Evolutionary conservation across 2,888 invertebrate species (phyloP).

Genomic region (Anthrax anthrax): DNA sequence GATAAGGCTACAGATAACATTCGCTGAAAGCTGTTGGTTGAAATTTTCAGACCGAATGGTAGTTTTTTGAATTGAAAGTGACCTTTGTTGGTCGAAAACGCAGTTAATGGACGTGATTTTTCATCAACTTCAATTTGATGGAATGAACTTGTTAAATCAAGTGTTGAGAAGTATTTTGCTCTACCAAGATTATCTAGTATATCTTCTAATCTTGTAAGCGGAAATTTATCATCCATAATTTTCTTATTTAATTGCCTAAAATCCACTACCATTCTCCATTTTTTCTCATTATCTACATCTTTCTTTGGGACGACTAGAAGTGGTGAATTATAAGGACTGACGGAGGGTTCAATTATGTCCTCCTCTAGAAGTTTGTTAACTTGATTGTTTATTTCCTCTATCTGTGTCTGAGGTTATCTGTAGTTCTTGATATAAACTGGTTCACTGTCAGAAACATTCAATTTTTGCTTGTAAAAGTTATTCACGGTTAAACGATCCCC

Average conservation of each 20-base stretch:
- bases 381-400: conserved; percentile 12
- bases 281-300: not conserved
- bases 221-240: conserved; percentile 5
- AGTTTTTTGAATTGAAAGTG: conserved; percentile 12
- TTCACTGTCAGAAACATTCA: not conserved
- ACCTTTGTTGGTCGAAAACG: conserved; percentile 10
- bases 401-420: conserved; percentile 4
- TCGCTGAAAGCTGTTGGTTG: conserved; percentile 12
- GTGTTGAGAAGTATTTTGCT: conserved; percentile 3
- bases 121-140: conserved; percentile 8
- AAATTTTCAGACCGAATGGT: conserved; percentile 12
- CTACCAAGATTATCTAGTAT: conserved; percentile 5
- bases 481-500: not conserved
- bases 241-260: conserved; percentile 7
- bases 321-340: conserved; percentile 13
- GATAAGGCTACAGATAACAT: conserved; percentile 11
- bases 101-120: conserved; percentile 9
- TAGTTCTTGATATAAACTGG: conserved; percentile 2
- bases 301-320: conserved; percentile 15
- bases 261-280: too few species aligned
- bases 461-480: not conserved
- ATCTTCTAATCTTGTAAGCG: too few species aligned
- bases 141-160: too few species aligned
- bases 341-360: conserved; percentile 17
- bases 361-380: conserved; percentile 17